Percentiles rank a stretch among this genome's conserved stretches.
phyloP scores from a whole-genome alignment of 2,113 vertebrate species.

The Solea senegalensis region DNA sequence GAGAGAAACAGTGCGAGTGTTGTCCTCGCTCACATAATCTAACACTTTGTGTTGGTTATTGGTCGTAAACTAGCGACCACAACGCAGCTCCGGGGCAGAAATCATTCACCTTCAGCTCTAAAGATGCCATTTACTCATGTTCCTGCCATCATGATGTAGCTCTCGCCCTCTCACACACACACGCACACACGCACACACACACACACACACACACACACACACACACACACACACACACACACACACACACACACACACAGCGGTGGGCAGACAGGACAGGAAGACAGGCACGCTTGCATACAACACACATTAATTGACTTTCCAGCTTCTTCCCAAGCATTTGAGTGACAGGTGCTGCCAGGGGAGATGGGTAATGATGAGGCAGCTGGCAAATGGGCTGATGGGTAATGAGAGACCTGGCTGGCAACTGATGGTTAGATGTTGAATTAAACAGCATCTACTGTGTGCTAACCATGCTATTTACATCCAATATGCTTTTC shows the following conservation, averaged over 20 bases:
- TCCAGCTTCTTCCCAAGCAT: constrained; percentile 61
- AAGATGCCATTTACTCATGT: constrained; percentile 35
- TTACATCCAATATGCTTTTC: constrained; percentile 52
- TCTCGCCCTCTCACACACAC: not conserved
- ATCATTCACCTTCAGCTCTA: constrained; percentile 27
- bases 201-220: constrained; percentile 13
- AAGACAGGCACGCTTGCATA: constrained; percentile 57
- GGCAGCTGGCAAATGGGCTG: constrained; percentile 77
- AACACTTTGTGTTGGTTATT: constrained; percentile 6
- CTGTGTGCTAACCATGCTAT: constrained; percentile 55
- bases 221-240: constrained; percentile 26
- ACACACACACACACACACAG: constrained; percentile 18
- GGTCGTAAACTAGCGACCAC: constrained; percentile 2
- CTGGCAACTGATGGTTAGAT: constrained; percentile 70
- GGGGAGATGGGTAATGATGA: constrained; percentile 79
- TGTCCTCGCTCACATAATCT: constrained; percentile 5
- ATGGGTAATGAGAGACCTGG: constrained; percentile 77
- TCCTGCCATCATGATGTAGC: constrained; percentile 6
- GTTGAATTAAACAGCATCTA: constrained; percentile 66
- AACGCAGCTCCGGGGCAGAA: constrained; percentile 2
- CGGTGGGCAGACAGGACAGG: constrained; percentile 2
- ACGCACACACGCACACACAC: not conserved
- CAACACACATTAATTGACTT: constrained; percentile 73
- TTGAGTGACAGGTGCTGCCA: constrained; percentile 74
- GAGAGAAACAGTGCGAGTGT: not conserved